Base-by-base conservation (phyloP, 2,888 invertebrate genomes). In the Macrophya alboannulata region DNA sequence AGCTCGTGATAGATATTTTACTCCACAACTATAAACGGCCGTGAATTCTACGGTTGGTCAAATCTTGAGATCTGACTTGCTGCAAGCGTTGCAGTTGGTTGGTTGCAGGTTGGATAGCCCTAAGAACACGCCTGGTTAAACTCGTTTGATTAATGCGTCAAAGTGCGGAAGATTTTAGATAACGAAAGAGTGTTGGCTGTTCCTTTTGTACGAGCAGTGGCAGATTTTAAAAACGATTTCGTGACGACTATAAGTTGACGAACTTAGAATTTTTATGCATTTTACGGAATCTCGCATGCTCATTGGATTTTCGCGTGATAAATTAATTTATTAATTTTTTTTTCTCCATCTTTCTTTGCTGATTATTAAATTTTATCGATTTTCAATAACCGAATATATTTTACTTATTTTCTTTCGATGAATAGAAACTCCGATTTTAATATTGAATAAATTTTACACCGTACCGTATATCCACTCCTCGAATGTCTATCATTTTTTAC, bases 101-200 rank as follows among this genome's bases (percentile, higher is more conserved):
- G 17, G 51, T 55, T 77, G 31, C 12, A 31, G 17, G 51, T 55
- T 77, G 31, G 21, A 31, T 31, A 31, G 77, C 55, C 55, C 25
- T 43, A 51, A 21, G 51, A 37, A 77, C 48, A 55, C 51, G 77
- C 51, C 77, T 55, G 77, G 77, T 77, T 77, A 55, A 77, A 77
- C 77, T 77, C 55, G 77, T 51, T 77, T 51, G 77, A 77, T 77
- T 77, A 77, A 77, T 77, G 77, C 77, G 77, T 77, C 77, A 77
- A 77, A 77, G 37, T 37, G 17, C 68, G n/a, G 37, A 21, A 51
- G 77, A 77, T 77, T 55, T 17, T 15, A 55, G 51, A 77, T 77
- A 77, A 77, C 31, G 77, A 77, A 9, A 45, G 48, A 37, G 77
- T 55, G 43, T 45, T 74, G 15, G 15, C 51, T 77, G 77, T 37